These are phyloP conservation scores for Myotis pilosus DNA, from an alignment of 2,797 vertebrate species.

Conservation along the genomic window DNA sequence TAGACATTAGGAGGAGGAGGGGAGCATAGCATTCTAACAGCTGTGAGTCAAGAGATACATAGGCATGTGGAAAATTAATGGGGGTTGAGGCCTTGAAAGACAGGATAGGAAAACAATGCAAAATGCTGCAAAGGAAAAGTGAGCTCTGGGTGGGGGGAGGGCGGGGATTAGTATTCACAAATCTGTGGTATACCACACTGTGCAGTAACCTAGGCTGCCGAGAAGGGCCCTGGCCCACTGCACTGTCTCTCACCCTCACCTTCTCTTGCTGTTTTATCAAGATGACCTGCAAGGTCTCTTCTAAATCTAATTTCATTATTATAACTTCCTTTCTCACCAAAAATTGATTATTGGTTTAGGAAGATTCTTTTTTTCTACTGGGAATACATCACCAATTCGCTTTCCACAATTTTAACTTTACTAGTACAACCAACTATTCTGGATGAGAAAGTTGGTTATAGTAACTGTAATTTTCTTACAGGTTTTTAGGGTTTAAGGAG, in stretches of 20 bases:
- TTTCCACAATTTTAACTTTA: slow-evolving; percentile 40
- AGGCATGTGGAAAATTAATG: not conserved
- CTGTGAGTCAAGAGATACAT: not conserved
- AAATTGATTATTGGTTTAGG: not conserved
- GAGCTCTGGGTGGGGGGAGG: not conserved
- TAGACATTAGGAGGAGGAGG: not conserved
- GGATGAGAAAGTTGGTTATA: not conserved
- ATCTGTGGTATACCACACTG: accelerated
- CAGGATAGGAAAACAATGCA: not conserved
- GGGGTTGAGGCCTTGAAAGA: not conserved
- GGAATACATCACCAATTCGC: not conserved
- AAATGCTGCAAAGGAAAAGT: not conserved
- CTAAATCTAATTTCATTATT: not conserved
- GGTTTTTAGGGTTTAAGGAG: not conserved
- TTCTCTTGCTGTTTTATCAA: not conserved
- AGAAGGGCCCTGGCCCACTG: not conserved
- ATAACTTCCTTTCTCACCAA: not conserved
- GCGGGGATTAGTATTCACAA: not conserved
- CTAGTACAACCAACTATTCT: not conserved
- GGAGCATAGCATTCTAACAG: not conserved
- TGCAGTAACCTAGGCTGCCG: not conserved
- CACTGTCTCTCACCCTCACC: not conserved
- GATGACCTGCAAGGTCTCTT: not conserved
- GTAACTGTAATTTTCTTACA: not conserved
- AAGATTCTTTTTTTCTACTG: not conserved